phyloP scores from a whole-genome alignment of 2,797 vertebrate species.

The Phataginus tetradactyla region DNA sequence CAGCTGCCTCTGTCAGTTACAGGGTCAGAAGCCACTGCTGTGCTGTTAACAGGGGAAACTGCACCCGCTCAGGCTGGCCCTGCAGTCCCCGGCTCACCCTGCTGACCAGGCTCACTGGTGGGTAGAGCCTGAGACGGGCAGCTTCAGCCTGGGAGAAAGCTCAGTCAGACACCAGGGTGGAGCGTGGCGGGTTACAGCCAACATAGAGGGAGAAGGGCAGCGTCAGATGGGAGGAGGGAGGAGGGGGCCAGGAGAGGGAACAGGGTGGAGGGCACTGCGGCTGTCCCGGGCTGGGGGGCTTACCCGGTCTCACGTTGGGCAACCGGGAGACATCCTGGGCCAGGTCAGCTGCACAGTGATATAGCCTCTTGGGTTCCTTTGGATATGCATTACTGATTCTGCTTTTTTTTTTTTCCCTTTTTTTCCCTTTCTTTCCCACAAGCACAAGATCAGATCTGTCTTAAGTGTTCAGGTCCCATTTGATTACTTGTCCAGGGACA shows the following conservation, averaged over 20 bases:
- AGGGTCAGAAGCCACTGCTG: background rate
- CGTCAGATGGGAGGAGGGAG: background rate
- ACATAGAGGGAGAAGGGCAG: background rate
- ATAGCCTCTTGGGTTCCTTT: background rate
- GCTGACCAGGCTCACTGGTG: background rate
- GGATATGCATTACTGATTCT: background rate
- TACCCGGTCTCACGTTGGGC: background rate
- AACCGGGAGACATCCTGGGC: too few species aligned
- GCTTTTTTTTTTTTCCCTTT: background rate
- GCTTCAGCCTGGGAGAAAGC: background rate
- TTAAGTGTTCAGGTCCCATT: background rate
- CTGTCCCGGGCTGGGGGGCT: background rate
- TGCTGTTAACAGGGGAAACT: background rate
- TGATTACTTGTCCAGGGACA: background rate
- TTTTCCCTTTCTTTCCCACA: background rate
- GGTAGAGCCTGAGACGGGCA: background rate
- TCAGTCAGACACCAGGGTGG: background rate
- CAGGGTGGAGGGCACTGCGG: accelerated
- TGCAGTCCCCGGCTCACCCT: too few species aligned
- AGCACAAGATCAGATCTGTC: background rate
- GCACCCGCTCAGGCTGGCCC: too few species aligned
- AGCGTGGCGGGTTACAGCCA: background rate
- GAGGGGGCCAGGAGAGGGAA: accelerated
- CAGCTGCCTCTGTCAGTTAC: background rate
- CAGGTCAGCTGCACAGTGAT: accelerated